A percentile compares a stretch with the other conserved stretches of the same genome.
Conservation (phyloP, 1,140 invertebrate genomes). For the Sminthurides bifidus region DNA sequence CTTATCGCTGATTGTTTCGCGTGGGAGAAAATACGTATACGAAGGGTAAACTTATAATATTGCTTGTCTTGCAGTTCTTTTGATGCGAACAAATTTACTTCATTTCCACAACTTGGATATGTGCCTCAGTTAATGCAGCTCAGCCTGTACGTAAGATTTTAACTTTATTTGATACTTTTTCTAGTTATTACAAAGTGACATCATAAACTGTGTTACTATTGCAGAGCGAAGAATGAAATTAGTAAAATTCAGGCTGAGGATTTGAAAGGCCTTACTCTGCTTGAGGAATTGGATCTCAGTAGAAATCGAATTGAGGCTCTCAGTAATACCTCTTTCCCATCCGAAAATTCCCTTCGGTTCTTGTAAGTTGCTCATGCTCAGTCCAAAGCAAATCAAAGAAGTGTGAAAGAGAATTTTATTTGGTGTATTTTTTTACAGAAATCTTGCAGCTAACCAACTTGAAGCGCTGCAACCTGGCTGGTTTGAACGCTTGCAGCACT, state of each 20-base stretch:
- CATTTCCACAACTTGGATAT: constrained; percentile 31
- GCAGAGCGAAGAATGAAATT: constrained; percentile 52
- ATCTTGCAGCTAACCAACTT: constrained; percentile 65
- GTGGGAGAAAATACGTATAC: too few relatives aligned
- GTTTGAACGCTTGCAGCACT: constrained; percentile 55
- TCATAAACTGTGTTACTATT: constrained; percentile 7
- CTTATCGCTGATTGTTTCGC: too few relatives aligned
- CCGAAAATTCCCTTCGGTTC: constrained; percentile 30
- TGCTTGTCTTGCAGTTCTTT: constrained; percentile 22
- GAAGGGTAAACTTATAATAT: neutral
- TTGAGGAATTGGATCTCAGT: constrained; percentile 36
- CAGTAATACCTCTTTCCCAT: constrained; percentile 33
- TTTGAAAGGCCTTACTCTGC: constrained; percentile 39
- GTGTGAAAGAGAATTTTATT: constrained; percentile 14
- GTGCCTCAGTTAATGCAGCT: constrained; percentile 27
- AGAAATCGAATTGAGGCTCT: constrained; percentile 34
- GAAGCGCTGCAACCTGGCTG: constrained; percentile 50
- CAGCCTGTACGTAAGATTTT: constrained; percentile 32
- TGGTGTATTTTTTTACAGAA: constrained; percentile 39
- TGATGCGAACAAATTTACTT: constrained; percentile 33
- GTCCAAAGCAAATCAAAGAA: too few relatives aligned
- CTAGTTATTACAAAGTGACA: constrained; percentile 5
- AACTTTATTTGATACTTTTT: neutral
- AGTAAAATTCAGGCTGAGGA: constrained; percentile 39
- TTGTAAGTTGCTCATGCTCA: constrained; percentile 34